These are phyloP conservation scores for Alaudala cheleensis DNA, from an alignment of 2,113 vertebrate species.

Conservation along the genomic window DNA sequence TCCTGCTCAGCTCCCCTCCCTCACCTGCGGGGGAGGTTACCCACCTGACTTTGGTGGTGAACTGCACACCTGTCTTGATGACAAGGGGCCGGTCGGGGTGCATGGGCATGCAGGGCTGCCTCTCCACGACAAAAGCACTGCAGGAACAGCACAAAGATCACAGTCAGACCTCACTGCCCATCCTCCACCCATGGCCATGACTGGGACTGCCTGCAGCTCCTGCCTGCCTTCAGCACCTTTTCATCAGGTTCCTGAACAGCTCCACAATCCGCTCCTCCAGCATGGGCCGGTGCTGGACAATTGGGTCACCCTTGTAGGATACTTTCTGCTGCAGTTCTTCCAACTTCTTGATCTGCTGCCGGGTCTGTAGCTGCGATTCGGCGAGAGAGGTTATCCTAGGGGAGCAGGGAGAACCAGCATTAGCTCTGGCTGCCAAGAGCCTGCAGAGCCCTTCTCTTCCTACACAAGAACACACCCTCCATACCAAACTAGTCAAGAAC, in stretches of 20 bases:
- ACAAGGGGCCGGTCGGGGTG: constrained; percentile 96
- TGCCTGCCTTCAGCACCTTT: constrained; percentile 78
- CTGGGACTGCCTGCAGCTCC: not conserved
- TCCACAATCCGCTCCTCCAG: constrained; percentile 97
- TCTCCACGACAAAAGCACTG: constrained; percentile 95
- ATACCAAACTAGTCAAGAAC: not conserved
- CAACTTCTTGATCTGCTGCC: constrained; percentile 98
- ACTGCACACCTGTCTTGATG: constrained; percentile 98
- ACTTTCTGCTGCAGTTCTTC: constrained; percentile 98
- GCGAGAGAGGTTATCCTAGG: constrained; percentile 95
- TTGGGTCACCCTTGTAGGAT: constrained; percentile 97
- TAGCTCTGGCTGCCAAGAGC: not conserved
- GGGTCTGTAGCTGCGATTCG: constrained; percentile 96
- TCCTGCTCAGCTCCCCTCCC: not conserved
- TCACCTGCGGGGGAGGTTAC: not conserved
- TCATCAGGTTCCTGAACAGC: constrained; percentile 96
- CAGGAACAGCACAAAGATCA: not conserved
- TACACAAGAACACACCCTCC: not conserved
- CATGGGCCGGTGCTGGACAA: constrained; percentile 94
- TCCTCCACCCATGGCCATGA: not conserved
- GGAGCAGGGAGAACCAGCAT: not conserved
- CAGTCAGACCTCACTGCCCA: not conserved
- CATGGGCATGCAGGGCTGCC: constrained; percentile 99
- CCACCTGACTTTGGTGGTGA: constrained; percentile 99
- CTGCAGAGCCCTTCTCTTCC: not conserved